Base-by-base conservation (phyloP, 1,140 invertebrate genomes). In the Octopus sinensis region DNA sequence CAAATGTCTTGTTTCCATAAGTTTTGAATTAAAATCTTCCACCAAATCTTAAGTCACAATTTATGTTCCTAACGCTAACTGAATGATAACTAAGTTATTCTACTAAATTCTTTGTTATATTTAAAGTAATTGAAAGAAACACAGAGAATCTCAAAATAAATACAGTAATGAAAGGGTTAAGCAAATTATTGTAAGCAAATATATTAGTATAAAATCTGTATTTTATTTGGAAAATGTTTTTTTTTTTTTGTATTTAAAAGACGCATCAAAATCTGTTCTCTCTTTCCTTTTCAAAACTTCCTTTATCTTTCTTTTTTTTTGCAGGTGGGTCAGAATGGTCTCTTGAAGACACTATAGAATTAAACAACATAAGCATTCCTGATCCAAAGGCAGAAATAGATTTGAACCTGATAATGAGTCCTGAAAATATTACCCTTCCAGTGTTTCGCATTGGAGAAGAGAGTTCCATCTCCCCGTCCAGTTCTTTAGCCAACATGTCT, bases 241-340 rank as follows among this genome's bases (percentile, higher is more conserved):
- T 78, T 78, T 53, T 78, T 54, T 43, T n/a, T 54, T 79, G 71
- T 30, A 10, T 17, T 53, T 30, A 3, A 71, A 52, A 62, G 10
- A 75, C 4, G 71, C 12, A 62, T 12, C 56, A 62, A 62, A 62
- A 62, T 12, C 4, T 53, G 53, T 52, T 30, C 13, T 76, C 78
- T 9, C 12, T 76, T 80, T 9, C 30, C 6, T 73, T 13, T 73
- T 73, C 17, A 73, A 73, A n/a, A 73, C 17, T 73, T 73, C 13
- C 0, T 68, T 76, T 76, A 62, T 54, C 6, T 13, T 83, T 76
- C 1, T 73, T 17, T 53, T 68, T 79, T 52, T 81, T 82, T 84
- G 5, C 82, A 91, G 90, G 98, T 81, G 98, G 91, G 12, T 93
- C 94, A n/a, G 97, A 99, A 89, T 99, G 98, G 98, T 93, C 97